Percentiles rank a stretch among this genome's conserved stretches.
Evolutionary conservation across 2,113 vertebrate genomes (phyloP).

Genomic region (Phrynosoma blainvillii): DNA sequence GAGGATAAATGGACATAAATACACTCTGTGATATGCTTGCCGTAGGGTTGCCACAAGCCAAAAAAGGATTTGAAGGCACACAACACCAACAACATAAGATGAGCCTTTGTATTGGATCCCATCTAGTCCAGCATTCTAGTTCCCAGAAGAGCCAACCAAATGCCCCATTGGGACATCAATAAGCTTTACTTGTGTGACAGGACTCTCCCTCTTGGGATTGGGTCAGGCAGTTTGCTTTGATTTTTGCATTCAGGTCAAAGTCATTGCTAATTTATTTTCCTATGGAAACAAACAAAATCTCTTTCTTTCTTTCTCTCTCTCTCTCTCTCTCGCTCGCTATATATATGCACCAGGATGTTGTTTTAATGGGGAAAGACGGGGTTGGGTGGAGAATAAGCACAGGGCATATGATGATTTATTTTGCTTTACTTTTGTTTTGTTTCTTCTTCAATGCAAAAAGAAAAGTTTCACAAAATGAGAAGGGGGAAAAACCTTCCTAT

Average conservation of each 20-base stretch:
- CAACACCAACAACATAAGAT: too few species aligned
- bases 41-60: too few species aligned
- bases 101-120: too few species aligned
- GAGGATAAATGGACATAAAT: too few species aligned
- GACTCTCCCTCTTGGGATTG: too few species aligned
- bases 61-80: too few species aligned
- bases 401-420: slow-evolving; percentile 46
- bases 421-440: slow-evolving; percentile 53
- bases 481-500: slow-evolving; percentile 73
- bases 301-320: background rate
- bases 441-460: slow-evolving; percentile 11
- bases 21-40: too few species aligned
- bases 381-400: slow-evolving; percentile 47
- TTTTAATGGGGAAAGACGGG: background rate
- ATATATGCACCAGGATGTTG: slow-evolving; percentile 39
- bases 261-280: slow-evolving; percentile 14
- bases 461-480: slow-evolving; percentile 66
- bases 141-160: too few species aligned
- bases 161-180: too few species aligned
- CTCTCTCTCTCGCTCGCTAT: background rate
- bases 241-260: slow-evolving; percentile 52
- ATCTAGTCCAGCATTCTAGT: too few species aligned
- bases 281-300: background rate
- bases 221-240: slow-evolving; percentile 21
- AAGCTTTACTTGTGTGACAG: too few species aligned